These are phyloP conservation scores for Tinea trinotella DNA, from an alignment of 2,888 invertebrate genomes.

Conservation along the genomic window DNA sequence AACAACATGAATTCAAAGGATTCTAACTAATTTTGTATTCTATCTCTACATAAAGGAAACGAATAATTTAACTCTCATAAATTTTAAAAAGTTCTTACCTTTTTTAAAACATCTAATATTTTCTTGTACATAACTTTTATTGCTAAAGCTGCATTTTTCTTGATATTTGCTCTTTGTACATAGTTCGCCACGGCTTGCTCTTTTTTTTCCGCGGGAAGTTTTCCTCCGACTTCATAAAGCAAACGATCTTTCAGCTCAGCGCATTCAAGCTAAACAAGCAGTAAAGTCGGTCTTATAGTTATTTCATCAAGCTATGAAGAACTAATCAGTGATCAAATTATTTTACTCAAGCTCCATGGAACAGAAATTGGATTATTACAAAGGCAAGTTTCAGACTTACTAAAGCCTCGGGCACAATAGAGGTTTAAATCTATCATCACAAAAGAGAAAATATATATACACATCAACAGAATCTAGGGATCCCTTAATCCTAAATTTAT, in stretches of 20 bases:
- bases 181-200: conserved; percentile 73
- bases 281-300: neutral
- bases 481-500: too few species aligned
- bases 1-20: too few species aligned
- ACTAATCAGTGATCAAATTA: neutral
- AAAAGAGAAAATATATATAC: too few species aligned
- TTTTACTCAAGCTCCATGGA: neutral
- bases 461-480: too few species aligned
- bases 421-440: too few species aligned
- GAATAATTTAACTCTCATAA: too few species aligned
- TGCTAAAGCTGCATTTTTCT: conserved; percentile 76
- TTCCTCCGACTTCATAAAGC: conserved; percentile 58
- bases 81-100: too few species aligned
- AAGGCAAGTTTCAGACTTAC: neutral
- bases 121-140: conserved; percentile 74
- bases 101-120: conserved; percentile 75
- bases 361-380: too few species aligned
- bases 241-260: conserved; percentile 68
- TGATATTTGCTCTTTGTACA: conserved; percentile 75
- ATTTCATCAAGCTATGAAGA: too few species aligned
- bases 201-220: conserved; percentile 62
- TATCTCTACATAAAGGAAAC: too few species aligned
- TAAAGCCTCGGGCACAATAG: neutral
- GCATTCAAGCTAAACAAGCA: conserved; percentile 53
- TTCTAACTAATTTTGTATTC: too few species aligned